Conservation (phyloP, 2,113 vertebrate species). For the Gobiocypris rarus region DNA sequence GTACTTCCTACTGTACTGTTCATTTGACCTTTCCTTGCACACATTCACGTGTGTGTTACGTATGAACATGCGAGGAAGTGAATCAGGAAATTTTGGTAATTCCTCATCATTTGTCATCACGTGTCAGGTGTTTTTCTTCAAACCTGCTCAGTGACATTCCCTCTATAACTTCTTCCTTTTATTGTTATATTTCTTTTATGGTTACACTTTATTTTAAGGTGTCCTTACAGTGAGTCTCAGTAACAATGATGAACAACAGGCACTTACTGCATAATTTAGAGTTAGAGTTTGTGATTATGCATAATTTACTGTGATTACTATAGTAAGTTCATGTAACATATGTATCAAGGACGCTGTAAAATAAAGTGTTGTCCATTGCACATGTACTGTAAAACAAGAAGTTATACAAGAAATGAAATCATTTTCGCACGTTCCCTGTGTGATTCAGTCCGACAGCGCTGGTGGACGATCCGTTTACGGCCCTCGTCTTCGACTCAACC, state of each 20-base stretch:
- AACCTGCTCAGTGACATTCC: background rate
- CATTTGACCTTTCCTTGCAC: background rate
- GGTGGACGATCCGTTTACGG: conserved; percentile 81
- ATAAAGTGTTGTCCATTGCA: too few species aligned
- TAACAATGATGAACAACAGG: too few species aligned
- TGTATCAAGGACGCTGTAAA: too few species aligned
- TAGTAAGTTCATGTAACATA: too few species aligned
- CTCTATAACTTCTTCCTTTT: background rate
- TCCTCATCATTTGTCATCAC: background rate
- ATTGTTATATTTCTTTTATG: too few species aligned
- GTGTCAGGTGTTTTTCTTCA: background rate
- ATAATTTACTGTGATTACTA: too few species aligned
- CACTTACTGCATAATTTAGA: too few species aligned
- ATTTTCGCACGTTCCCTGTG: background rate
- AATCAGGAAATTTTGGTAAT: conserved; percentile 1
- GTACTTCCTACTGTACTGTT: background rate
- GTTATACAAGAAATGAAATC: too few species aligned
- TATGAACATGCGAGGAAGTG: background rate
- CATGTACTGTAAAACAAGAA: background rate
- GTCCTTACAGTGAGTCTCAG: too few species aligned
- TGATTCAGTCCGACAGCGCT: conserved; percentile 77
- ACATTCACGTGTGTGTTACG: background rate
- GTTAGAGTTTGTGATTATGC: too few species aligned
- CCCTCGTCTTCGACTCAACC: conserved; percentile 93
- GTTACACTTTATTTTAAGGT: too few species aligned